Percentiles rank a stretch among this genome's conserved stretches.
These are phyloP conservation scores for Theretra japonica DNA, from an alignment of 2,888 invertebrate genomes.

Conservation along the genomic window DNA sequence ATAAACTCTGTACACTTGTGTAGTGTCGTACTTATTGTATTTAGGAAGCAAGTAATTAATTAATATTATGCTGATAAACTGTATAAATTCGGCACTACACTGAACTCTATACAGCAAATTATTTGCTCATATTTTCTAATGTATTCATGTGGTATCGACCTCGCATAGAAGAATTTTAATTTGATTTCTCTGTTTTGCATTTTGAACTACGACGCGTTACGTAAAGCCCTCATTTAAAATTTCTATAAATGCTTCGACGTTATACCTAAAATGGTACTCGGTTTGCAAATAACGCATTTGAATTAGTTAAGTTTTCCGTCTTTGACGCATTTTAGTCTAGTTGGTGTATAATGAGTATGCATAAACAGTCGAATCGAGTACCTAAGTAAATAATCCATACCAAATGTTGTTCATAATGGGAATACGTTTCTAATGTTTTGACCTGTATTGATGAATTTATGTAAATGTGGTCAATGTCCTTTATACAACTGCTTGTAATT, in stretches of 20 bases:
- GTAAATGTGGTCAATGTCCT: constrained; percentile 13
- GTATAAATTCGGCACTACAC: too few relatives aligned
- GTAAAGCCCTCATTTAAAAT: constrained; percentile 36
- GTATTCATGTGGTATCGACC: not conserved
- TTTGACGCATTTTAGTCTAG: constrained; percentile 52
- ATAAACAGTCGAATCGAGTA: not conserved
- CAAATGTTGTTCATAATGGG: not conserved
- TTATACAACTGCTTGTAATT: not conserved
- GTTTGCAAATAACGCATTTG: constrained; percentile 54
- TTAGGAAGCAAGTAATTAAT: too few relatives aligned
- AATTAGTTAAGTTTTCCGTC: constrained; percentile 43
- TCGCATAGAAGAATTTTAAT: not conserved
- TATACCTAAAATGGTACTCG: constrained; percentile 38
- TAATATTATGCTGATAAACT: too few relatives aligned
- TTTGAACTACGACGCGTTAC: constrained; percentile 1
- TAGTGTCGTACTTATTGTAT: too few relatives aligned
- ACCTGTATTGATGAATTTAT: constrained; percentile 23
- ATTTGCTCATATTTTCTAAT: not conserved
- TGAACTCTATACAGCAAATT: too few relatives aligned
- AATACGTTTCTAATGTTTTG: constrained; percentile 6
- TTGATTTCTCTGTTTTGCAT: not conserved
- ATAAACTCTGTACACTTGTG: too few relatives aligned
- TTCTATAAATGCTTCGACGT: constrained; percentile 44
- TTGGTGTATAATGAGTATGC: constrained; percentile 23
- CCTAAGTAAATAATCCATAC: not conserved